Base-by-base conservation (phyloP, 1,140 invertebrate genomes). In the Dendrolimus punctatus region DNA sequence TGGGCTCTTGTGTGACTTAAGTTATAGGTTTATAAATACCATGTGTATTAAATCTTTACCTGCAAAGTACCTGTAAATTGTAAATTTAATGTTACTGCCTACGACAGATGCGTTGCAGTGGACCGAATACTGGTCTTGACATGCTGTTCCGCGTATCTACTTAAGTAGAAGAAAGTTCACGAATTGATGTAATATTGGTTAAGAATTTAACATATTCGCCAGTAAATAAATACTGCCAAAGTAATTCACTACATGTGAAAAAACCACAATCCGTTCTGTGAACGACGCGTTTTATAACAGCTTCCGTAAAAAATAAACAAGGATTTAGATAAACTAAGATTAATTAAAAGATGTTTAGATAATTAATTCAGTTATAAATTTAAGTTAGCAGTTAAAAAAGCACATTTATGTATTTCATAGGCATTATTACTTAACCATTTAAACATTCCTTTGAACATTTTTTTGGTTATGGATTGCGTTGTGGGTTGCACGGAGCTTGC, bases 1-100 rank as follows among this genome's bases (percentile, higher is more conserved):
- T 86, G 80, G 71, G 73, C 78, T 73, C 80, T 81, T 68, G 73
- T 76, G 83, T 62, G 75, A 78, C 78, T 66, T 68, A 75, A 73
- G 66, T 73, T 83, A 82, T 82, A 71, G 73, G 82, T 48, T 82
- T 77, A 80, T 73, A 69, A 81, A 50, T 81, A 79, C 75, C 62
- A 68, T 76, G 61, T 80, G 76, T 84, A 80, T 84, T 81, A 71
- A 79, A 76, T 55, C 73, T 2, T 76, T 82, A 81, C 80, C 80
- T 81, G 77, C 74, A 58, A 82, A 79, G 83, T 86, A 86, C 83
- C 83, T 86, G 83, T 83, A 80, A 85, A 85, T 77, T 86, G 78
- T 81, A 84, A 78, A 85, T 83, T 73, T 78, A 78, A 68, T 81
- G 60, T 68, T 64, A 68, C 72, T 72, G 68, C 73, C 69, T 71